Evolutionary conservation across 1,140 invertebrate genomes (phyloP).

Genomic region (Aphelenchoides fujianensis): DNA sequence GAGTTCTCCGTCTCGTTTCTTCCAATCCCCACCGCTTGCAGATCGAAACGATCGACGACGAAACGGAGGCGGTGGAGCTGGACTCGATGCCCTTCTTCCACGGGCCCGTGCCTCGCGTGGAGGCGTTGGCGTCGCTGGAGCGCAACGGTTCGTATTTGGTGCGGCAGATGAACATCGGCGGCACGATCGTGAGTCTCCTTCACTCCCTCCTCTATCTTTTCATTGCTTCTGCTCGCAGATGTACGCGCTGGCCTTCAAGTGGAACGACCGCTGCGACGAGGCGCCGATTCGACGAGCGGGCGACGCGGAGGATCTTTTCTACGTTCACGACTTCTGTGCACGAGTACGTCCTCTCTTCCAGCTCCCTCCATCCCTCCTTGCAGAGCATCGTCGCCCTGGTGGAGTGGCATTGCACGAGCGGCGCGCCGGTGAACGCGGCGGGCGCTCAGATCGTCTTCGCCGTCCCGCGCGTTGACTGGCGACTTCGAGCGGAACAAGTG

Average conservation of each 20-base stretch:
- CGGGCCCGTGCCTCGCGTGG: background rate
- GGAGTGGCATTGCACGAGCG: constrained; percentile 14
- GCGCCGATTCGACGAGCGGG: background rate
- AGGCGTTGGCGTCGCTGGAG: background rate
- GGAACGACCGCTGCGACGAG: background rate
- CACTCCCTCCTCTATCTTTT: background rate
- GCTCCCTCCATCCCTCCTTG: background rate
- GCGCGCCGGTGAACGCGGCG: background rate
- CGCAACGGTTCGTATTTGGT: constrained; percentile 13
- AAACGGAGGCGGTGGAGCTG: no score
- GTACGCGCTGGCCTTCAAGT: constrained; percentile 1
- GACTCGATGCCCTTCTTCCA: constrained; percentile 10
- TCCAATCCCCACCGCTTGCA: no score
- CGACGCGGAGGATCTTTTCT: background rate
- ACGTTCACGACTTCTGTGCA: background rate
- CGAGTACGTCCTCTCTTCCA: background rate
- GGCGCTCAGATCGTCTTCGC: constrained; percentile 11
- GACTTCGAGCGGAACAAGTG: background rate
- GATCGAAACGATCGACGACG: no score
- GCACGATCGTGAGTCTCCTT: background rate
- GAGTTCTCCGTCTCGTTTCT: no score
- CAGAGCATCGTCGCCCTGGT: constrained; percentile 7
- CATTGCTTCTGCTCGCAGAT: background rate
- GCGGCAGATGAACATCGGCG: background rate
- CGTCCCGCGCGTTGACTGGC: constrained; percentile 6